Base-by-base conservation (phyloP, 2,888 invertebrate species). In the Galerucella nymphaeae region DNA sequence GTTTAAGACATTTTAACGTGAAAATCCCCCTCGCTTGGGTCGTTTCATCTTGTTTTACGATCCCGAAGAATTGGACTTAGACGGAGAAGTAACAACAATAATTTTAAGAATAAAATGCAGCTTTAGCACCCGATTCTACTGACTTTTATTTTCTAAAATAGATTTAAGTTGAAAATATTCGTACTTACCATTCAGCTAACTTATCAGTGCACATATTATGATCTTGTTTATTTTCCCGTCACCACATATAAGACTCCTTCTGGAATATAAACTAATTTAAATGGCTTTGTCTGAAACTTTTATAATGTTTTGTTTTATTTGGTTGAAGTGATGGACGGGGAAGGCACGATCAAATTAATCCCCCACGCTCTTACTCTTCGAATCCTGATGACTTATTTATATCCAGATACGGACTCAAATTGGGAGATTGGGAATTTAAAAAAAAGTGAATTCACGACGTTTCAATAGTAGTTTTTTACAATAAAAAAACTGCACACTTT, bases 251-350 rank as follows among this genome's bases (percentile, higher is more conserved):
- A 63, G 55, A 70, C 73, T 72, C 70, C 57, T 69, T 23, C 64
- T 61, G 55, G 61, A 62, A 38, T 58, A 5, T 30, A 30, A 30
- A 71, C 74, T 73, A 68, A 65, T 59, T 71, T 70, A 70, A 78
- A 74, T 72, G 76, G 71, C 74, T 74, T 77, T 78, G 79, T 76
- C 76, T 73, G 71, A 74, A 73, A 74, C 74, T 76, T 76, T 78
- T 75, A 75, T 79, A 77, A 78, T 79, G 78, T 81, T 80, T 81
- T 80, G 81, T 81, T 81, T 80, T 80, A 79, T 78, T 76, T 75
- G 67, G 65, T n/a, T 62, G 38, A 66, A 71, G 71, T 75, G 75
- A 72, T 66, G 71, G 73, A 75, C n/a, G 59, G 59, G 59, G 59
- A 14, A 10, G 38, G 14, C 38, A n/a, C 57, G 18, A 13, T 10